Base-by-base conservation (phyloP, 30 jellyfish, hydroid and myxozoan species). In the Aurelia aurita complex sp. Pacific region DNA sequence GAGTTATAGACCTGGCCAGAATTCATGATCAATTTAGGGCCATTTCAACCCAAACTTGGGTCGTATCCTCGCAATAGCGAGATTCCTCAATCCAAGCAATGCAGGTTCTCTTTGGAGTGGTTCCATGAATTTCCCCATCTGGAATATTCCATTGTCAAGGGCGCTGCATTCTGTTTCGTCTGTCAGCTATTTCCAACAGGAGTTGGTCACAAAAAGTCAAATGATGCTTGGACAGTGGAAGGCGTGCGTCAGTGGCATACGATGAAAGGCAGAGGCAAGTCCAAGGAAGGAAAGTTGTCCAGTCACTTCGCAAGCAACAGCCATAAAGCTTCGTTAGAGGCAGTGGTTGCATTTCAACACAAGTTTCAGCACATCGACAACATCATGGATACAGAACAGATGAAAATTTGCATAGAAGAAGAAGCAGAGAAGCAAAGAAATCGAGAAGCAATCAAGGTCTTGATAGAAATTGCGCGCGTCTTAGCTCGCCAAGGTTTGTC, bases 181-280 rank as follows among this genome's bases (percentile, higher is more conserved):
- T 73, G 93, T 65, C 87, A 74, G 82, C 81, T 84, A 36, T 84
- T 84, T 73, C 88, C 93, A 19, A 74, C 81, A 72, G 88, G 93
- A 72, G 93, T 84, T 84, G 87, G 87, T 55, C 93, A 74, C 46
- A 68, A 73, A 64, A 84, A 84, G 72, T 38, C 76, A 34, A 52
- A 74, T 64, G 93, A 63, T 73, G 93, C 93, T 65, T 84, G 88
- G 93, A 57, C 82, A 82, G 82, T 80, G 82, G 82, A 80, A 79
- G 90, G 90, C 69, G 74, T 80, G 10, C 82, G 82, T 80, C 90
- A 80, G 74, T 80, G 90, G 82, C 90, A 80, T 23, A 80, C 64
- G n/a, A 80, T 80, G 90, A 65, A 80, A 61, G 74, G 90, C 90
- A 80, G 90, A 80, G 63, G 90, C n/a, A 80, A 66, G 65, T 80